Conservation (phyloP, 2,888 invertebrate genomes). For the Elgonia sp. region DNA sequence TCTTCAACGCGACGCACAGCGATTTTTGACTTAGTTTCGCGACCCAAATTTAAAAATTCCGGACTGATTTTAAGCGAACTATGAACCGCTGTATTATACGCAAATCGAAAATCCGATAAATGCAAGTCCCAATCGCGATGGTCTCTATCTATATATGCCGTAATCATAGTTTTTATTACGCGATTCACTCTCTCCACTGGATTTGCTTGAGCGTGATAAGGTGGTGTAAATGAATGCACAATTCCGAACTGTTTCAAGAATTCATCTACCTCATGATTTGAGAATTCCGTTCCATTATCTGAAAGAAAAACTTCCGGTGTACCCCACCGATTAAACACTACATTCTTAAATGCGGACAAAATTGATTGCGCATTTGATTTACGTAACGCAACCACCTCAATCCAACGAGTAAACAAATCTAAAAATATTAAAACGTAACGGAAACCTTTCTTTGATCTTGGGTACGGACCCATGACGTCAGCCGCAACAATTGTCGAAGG, state of each 20-base stretch:
- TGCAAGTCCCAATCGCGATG: too few species aligned
- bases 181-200: too few species aligned
- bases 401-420: conserved; percentile 54
- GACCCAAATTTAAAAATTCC: too few species aligned
- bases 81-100: too few species aligned
- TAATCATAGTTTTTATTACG: too few species aligned
- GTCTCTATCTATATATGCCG: too few species aligned
- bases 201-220: too few species aligned
- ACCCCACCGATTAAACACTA: conserved; percentile 64
- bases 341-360: conserved; percentile 31
- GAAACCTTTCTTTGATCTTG: conserved; percentile 42
- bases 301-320: conserved; percentile 41
- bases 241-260: conserved; percentile 28
- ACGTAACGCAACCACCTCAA: conserved; percentile 29
- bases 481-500: conserved; percentile 75
- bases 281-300: conserved; percentile 62
- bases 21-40: too few species aligned
- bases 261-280: conserved; percentile 12
- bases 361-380: conserved; percentile 43
- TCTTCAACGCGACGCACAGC: neutral
- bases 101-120: too few species aligned
- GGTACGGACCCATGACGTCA: conserved; percentile 80
- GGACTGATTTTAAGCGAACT: too few species aligned
- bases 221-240: conserved; percentile 38
- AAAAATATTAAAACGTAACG: conserved; percentile 22